These are phyloP conservation scores for Delia radicum DNA, from an alignment of 1,140 invertebrate species.

Conservation along the genomic window DNA sequence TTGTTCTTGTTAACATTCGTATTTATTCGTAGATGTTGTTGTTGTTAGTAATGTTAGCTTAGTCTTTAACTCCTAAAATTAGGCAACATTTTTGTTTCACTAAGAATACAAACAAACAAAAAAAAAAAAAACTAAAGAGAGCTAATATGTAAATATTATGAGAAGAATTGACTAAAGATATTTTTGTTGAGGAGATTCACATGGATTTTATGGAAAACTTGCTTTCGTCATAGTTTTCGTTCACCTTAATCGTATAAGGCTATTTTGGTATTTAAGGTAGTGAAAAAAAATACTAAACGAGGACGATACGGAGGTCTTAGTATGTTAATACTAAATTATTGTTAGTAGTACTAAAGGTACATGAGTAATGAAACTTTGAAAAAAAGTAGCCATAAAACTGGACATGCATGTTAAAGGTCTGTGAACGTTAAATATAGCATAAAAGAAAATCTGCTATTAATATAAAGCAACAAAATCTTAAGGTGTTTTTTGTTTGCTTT, in stretches of 20 bases:
- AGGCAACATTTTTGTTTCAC: background rate
- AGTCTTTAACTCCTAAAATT: background rate
- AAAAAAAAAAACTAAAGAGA: too few relatives aligned
- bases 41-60: background rate
- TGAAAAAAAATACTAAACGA: background rate
- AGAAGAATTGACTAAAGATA: background rate
- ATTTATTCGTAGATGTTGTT: background rate
- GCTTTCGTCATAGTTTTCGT: conserved; percentile 16
- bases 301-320: background rate
- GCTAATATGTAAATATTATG: background rate
- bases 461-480: background rate
- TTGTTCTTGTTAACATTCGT: background rate
- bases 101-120: too few relatives aligned
- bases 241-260: background rate
- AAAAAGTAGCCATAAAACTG: background rate
- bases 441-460: background rate
- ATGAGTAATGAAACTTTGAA: background rate
- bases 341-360: background rate
- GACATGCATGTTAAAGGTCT: background rate
- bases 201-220: background rate
- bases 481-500: background rate
- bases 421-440: background rate
- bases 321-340: background rate
- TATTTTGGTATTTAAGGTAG: background rate
- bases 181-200: background rate